phyloP scores from a whole-genome alignment of 30 jellyfish, hydroid and myxozoan species.

The Aurelia sp. region DNA sequence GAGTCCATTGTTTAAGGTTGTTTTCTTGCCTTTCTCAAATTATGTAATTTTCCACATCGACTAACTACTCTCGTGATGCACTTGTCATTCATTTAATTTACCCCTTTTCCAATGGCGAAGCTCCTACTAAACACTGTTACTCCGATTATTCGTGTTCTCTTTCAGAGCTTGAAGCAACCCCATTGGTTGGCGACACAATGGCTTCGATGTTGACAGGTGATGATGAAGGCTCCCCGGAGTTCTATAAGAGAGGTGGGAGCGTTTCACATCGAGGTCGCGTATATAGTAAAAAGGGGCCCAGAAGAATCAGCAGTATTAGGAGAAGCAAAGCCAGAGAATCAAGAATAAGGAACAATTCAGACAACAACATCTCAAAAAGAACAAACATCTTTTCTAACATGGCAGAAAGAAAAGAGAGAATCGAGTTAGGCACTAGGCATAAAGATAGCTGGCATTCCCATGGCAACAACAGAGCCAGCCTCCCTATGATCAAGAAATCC shows the following conservation, averaged over 20 bases:
- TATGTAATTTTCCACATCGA: too few relatives aligned
- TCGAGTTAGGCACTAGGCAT: neutral
- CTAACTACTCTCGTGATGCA: too few relatives aligned
- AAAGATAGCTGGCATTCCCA: conserved; percentile 48
- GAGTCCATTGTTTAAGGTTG: too few relatives aligned
- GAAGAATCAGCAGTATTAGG: too few relatives aligned
- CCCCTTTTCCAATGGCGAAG: too few relatives aligned
- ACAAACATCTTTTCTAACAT: neutral
- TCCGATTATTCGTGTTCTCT: neutral
- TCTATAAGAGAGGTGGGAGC: conserved; percentile 37
- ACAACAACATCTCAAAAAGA: neutral
- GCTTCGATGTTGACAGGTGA: conserved; percentile 51
- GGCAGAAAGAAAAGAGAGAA: neutral
- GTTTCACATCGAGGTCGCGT: neutral
- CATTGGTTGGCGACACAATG: conserved; percentile 49
- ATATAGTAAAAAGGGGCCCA: too few relatives aligned
- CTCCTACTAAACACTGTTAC: too few relatives aligned
- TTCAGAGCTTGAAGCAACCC: conserved; percentile 62
- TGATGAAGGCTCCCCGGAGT: conserved; percentile 32
- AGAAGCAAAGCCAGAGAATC: neutral
- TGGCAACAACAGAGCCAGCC: neutral
- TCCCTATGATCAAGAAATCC: conserved; percentile 10
- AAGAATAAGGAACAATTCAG: neutral
- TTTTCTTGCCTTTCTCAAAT: too few relatives aligned
- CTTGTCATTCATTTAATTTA: too few relatives aligned